Percentiles rank a stretch among this genome's conserved stretches.
Conservation (phyloP, 2,113 vertebrate species). For the Hyperopisus bebe region DNA sequence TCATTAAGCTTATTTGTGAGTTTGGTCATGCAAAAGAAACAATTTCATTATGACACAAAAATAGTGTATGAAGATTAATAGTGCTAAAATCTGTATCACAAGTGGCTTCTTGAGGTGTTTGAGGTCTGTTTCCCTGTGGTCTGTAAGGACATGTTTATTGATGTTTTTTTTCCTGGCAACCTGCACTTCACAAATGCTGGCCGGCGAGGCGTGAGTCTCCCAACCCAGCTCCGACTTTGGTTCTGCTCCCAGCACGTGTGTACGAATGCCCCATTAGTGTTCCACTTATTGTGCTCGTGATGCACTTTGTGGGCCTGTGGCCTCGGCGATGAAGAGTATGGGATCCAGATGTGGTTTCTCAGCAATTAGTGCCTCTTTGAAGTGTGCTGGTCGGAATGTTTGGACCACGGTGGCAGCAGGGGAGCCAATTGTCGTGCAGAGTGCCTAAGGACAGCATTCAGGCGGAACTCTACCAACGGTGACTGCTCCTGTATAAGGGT, state of each 20-base stretch:
- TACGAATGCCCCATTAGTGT: not conserved
- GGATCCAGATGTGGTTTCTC: conserved; percentile 30
- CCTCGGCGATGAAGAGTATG: not conserved
- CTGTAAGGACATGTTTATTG: not conserved
- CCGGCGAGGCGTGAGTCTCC: not conserved
- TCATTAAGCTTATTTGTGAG: not conserved
- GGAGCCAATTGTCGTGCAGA: not conserved
- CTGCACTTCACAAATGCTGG: too few relatives aligned
- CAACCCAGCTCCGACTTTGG: not conserved
- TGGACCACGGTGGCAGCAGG: not conserved
- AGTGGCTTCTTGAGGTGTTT: not conserved
- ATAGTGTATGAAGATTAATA: not conserved
- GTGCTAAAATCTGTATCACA: too few relatives aligned
- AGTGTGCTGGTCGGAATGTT: not conserved
- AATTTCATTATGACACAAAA: not conserved
- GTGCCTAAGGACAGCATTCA: not conserved
- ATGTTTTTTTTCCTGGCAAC: not conserved
- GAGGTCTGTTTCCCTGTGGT: not conserved
- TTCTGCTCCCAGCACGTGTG: not conserved
- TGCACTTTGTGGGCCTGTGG: not conserved
- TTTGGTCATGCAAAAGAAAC: not conserved
- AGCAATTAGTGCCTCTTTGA: conserved; percentile 16
- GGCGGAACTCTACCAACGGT: not conserved
- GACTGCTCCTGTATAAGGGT: not conserved
- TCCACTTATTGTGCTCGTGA: not conserved